phyloP scores from a whole-genome alignment of 2,113 vertebrate species.

The Coptodon rendalli region DNA sequence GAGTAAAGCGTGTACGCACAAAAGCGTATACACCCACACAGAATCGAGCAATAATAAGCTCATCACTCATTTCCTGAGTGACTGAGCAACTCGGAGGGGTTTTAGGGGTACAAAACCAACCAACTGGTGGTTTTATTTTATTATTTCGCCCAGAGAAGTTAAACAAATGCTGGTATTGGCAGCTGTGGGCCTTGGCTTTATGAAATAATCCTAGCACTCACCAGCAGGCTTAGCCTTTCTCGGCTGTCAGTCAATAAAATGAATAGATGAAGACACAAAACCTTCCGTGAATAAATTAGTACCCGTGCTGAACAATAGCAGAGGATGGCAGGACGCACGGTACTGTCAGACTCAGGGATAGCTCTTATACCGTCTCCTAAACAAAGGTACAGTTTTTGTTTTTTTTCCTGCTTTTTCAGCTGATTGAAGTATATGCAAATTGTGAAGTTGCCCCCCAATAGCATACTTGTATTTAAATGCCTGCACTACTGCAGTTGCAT shows the following conservation, averaged over 20 bases:
- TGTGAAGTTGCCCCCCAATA: background rate
- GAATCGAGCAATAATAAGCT: background rate
- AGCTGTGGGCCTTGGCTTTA: background rate
- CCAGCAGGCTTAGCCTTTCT: slow-evolving; percentile 5
- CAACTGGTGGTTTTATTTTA: background rate
- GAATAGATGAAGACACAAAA: slow-evolving; percentile 13
- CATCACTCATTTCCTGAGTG: background rate
- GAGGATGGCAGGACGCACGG: background rate
- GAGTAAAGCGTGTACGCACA: background rate
- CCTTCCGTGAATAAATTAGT: slow-evolving; percentile 13
- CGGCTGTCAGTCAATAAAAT: slow-evolving; percentile 17
- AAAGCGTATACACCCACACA: background rate
- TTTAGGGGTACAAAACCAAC: background rate
- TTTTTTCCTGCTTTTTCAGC: background rate
- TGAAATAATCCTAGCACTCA: background rate
- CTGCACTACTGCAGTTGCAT: background rate
- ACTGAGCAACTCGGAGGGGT: background rate
- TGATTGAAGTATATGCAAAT: background rate
- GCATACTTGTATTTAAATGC: background rate
- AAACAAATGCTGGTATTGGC: background rate
- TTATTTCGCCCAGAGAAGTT: background rate
- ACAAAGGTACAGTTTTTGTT: background rate
- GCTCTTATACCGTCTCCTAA: background rate
- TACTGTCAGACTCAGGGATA: background rate
- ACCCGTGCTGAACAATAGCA: background rate